Evolutionary conservation across 2,797 vertebrate species (phyloP).

Genomic region (Sebastes hubbsi): DNA sequence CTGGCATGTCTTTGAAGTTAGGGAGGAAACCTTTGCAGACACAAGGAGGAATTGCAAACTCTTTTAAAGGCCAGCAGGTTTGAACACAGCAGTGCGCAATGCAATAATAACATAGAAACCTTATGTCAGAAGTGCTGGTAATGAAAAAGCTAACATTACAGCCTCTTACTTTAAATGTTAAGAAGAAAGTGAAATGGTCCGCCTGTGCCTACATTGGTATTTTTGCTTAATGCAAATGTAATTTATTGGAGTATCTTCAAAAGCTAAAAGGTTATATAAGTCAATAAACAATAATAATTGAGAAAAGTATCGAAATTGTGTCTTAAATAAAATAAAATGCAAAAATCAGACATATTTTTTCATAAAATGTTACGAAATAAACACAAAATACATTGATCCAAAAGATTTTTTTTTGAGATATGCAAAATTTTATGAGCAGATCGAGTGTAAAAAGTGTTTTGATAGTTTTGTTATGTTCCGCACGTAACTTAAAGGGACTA

Average conservation of each 20-base stretch:
- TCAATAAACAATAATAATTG: background rate
- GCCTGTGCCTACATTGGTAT: too few species aligned
- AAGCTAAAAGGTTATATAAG: background rate
- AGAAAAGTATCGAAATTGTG: background rate
- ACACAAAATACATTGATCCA: too few species aligned
- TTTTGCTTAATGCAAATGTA: too few species aligned
- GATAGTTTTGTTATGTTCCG: too few species aligned
- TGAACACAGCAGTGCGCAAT: background rate
- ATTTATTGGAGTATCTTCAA: background rate
- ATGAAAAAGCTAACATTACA: background rate
- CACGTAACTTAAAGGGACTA: too few species aligned
- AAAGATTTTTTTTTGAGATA: too few species aligned
- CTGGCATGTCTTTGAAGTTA: constrained; percentile 45
- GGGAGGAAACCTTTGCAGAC: constrained; percentile 23
- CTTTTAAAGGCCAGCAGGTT: constrained; percentile 5
- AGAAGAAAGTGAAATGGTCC: too few species aligned
- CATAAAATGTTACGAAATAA: too few species aligned
- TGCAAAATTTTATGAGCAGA: too few species aligned
- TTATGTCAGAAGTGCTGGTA: background rate
- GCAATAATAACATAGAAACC: background rate
- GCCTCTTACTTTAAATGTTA: background rate
- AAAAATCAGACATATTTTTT: too few species aligned
- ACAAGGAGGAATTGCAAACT: constrained; percentile 5
- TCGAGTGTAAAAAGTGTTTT: too few species aligned
- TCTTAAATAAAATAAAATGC: background rate